Base-by-base conservation (phyloP, 2,888 invertebrate genomes). In the Alloscopus bannaensis region DNA sequence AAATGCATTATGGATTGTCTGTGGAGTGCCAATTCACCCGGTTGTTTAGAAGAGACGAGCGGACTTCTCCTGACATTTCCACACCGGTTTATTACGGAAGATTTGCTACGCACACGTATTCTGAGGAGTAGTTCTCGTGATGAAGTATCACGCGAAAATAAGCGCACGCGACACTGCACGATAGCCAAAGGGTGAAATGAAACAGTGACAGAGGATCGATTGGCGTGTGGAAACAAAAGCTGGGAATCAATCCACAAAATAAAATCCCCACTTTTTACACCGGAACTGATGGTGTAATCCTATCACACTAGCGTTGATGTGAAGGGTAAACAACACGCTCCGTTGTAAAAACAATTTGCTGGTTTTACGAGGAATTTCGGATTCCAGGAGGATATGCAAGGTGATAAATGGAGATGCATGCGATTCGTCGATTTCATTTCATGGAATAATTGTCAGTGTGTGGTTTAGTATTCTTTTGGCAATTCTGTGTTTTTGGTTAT, bases 61-160 rank as follows among this genome's bases (percentile, higher is more conserved):
- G 3, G 24, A 28, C 22, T 24, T 18, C n/a, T 18, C 4, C n/a
- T 59, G 59, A 59, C 59, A 59, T 59, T 59, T 59, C 31, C 59
- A 31, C 11, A n/a, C n/a, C 18, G n/a, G 29, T 29, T 59, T 52
- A 52, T 52, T 22, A 52, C 52, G 24, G 20, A 59, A 28, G 31
- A 59, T 59, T 59, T 59, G 59, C 29, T 59, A 59, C 59, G 31
- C 59, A n/a, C n/a, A n/a, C n/a, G n/a, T n/a, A n/a, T 36, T 55
- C 55, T 55, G 24, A 55, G 55, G 29, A 31, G 31, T 18, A 31
- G 52, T 52, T 20, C 24, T 52, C 52, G 24, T 52, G 22, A 20
- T 52, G 52, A 36, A 36, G 4, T 52, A 52, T 45, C 8, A 45
- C 6, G 36, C 24, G 52, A 22, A 20, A 4, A 47, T 16, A 52